phyloP scores from a whole-genome alignment of 2,888 invertebrate genomes.

The Polydrusus tereticollis region DNA sequence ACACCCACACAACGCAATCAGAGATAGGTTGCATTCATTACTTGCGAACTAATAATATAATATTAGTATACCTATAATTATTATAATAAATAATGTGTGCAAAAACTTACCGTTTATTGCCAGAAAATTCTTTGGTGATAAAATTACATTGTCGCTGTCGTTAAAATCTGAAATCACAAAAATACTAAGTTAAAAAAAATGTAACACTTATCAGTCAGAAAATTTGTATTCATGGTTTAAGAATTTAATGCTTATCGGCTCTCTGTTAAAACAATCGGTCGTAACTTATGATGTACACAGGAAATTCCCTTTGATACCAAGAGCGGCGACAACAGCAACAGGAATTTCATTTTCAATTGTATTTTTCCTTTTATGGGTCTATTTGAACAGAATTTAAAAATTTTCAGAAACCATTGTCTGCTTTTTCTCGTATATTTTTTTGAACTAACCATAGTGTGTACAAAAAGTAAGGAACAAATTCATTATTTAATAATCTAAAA shows the following conservation, averaged over 20 bases:
- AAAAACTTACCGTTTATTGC: slow-evolving; percentile 20
- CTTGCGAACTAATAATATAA: no score
- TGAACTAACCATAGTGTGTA: background rate
- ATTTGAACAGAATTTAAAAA: background rate
- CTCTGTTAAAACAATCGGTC: background rate
- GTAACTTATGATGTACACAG: background rate
- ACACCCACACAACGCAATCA: no score
- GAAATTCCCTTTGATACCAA: background rate
- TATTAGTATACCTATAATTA: no score
- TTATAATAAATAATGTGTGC: background rate
- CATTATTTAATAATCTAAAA: no score
- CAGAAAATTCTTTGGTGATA: background rate
- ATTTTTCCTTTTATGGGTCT: background rate
- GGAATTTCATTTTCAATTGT: slow-evolving; percentile 2
- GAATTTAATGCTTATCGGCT: background rate
- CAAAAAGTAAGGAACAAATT: no score
- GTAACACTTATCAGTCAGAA: background rate
- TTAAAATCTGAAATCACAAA: slow-evolving; percentile 15
- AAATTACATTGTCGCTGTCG: slow-evolving; percentile 13
- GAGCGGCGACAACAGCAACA: background rate
- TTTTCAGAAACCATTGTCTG: slow-evolving; percentile 1
- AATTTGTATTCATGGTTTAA: background rate
- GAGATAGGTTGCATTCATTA: no score
- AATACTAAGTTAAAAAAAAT: background rate
- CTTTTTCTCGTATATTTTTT: background rate